Evolutionary conservation across 2,113 vertebrate genomes (phyloP), one percentile per base, ranked within the genome.

Genomic region (Danionella cerebrum): DNA sequence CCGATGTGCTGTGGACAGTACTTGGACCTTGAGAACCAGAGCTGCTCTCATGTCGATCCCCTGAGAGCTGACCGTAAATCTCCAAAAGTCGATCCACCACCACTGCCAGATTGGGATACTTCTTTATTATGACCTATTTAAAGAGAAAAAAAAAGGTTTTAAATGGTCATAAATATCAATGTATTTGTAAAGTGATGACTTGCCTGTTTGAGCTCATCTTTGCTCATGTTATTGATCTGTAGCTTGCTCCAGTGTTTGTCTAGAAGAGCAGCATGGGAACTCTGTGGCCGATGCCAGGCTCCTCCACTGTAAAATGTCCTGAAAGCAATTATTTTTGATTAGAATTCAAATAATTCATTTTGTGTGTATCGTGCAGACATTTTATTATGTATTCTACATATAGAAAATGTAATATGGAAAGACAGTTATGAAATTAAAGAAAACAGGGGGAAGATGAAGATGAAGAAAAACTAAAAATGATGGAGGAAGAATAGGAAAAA

Each of bases 171-270:
- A 6, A 47, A 4, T 11, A 48, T 3, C 18, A 50, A 58, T n/a
- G 4, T 5, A 24, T 14, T 35, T 31, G 14, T 45, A 25, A 36
- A 36, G 14, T 4, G 3, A 25, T 4, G 10, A 8, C 76, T 74
- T 84, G 93, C 96, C 88, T 95, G 93, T 78, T 90, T 94, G 54
- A 99, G 84, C 62, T 99, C 96, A 39, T 76, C 86, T 73, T 89
- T 85, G 58, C 75, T 86, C 94, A 98, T 93, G 75, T 91, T 92
- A 47, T 89, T 80, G 73, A 97, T 81, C 48, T 89, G 90, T 78
- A 99, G 86, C 87, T 89, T 97, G 67, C 88, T 94, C 93, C 96
- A 99, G 24, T 93, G 91, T 62, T 98, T 99, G 79, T 98, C 93
- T 78, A 99, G 65, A 76, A 98, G 86, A 51, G 85, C 76, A 47